Conservation (phyloP, 2,797 vertebrate species). For the Dendrocincla fuliginosa region DNA sequence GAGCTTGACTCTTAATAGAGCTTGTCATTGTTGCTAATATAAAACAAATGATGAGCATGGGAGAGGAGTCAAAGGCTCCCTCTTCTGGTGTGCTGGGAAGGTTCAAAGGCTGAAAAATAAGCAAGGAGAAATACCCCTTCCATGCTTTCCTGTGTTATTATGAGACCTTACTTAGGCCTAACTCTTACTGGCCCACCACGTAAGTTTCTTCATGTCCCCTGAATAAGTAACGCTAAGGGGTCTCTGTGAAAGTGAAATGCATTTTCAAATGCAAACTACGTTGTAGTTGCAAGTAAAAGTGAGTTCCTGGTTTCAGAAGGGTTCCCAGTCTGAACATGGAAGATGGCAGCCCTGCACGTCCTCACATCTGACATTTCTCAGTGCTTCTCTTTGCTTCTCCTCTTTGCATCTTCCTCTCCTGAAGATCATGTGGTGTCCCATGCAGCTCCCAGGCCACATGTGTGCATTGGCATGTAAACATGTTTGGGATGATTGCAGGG, state of each 20-base stretch:
- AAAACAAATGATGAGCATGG: conserved; percentile 60
- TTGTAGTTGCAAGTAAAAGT: neutral
- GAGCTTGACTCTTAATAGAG: conserved; percentile 60
- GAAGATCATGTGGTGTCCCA: fast-evolving
- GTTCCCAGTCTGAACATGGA: neutral
- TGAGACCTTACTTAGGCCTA: neutral
- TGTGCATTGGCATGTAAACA: neutral
- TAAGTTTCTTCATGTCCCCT: neutral
- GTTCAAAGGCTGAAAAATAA: conserved; percentile 14
- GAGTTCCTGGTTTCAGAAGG: neutral
- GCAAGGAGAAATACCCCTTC: neutral
- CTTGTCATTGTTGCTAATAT: conserved; percentile 66
- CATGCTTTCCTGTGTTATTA: neutral
- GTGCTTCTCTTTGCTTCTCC: neutral
- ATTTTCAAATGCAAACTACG: neutral
- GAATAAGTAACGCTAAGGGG: fast-evolving
- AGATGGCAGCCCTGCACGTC: neutral
- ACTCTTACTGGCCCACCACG: neutral
- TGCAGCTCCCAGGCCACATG: neutral
- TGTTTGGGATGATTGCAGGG: neutral
- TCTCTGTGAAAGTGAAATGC: neutral
- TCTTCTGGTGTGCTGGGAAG: conserved; percentile 60
- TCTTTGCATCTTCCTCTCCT: neutral
- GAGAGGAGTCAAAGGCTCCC: conserved; percentile 51
- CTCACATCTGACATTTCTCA: fast-evolving